phyloP scores from a whole-genome alignment of 2,113 vertebrate species.

The Oryzias celebensis region DNA sequence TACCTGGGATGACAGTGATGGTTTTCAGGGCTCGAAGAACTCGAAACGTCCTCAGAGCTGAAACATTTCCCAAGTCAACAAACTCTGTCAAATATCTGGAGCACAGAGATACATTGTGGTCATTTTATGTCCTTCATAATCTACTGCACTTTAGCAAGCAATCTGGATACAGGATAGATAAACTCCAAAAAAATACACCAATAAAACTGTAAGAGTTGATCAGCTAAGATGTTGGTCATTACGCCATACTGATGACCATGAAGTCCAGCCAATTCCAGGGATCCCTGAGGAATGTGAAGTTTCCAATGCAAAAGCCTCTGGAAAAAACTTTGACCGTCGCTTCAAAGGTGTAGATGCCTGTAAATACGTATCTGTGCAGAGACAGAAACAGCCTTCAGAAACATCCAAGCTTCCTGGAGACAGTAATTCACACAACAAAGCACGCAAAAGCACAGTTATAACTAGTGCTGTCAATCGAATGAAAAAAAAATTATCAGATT shows the following conservation, averaged over 20 bases:
- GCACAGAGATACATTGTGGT: slow-evolving; percentile 4
- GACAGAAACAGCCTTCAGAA: not conserved
- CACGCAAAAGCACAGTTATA: no score
- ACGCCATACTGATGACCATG: slow-evolving; percentile 98
- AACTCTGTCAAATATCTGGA: slow-evolving; percentile 92
- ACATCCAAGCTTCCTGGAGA: not conserved
- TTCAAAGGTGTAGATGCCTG: slow-evolving; percentile 94
- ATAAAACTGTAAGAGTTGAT: no score
- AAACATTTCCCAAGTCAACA: slow-evolving; percentile 93
- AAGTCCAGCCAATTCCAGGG: slow-evolving; percentile 99
- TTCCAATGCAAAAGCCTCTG: slow-evolving; percentile 88
- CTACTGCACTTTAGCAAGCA: no score
- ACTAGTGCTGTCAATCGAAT: no score
- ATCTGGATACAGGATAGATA: no score
- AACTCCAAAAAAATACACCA: no score
- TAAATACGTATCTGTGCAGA: slow-evolving; percentile 86
- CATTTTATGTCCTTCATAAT: not conserved
- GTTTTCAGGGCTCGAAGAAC: slow-evolving; percentile 96
- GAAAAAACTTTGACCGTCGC: slow-evolving; percentile 89
- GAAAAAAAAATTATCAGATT: no score
- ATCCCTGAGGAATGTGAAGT: slow-evolving; percentile 93
- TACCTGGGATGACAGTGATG: slow-evolving; percentile 96
- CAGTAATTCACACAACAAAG: no score
- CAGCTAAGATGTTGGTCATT: slow-evolving; percentile 32
- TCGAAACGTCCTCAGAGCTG: slow-evolving; percentile 93